Evolutionary conservation across 2,888 invertebrate genomes (phyloP), one percentile per base, ranked within the genome.

Genomic region (Perithous albicinctus): DNA sequence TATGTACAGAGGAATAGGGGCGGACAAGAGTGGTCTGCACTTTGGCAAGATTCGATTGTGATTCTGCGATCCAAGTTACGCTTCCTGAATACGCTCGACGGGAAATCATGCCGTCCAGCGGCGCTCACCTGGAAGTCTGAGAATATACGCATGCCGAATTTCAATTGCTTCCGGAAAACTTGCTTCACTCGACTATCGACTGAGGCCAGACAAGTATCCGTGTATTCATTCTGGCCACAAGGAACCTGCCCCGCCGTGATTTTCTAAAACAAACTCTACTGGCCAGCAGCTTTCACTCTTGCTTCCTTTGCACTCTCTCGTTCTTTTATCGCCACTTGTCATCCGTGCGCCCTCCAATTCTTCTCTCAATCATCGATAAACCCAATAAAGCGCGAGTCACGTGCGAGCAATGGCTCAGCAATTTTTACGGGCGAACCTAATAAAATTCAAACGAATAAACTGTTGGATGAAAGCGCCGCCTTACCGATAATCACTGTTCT

Each of bases 91-190:
- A 82, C 78, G 70, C 75, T 69, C 74, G 69, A 78, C 63, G 64
- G 32, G 76, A 82, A 82, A 79, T 82, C 72, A 82, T 79, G 76
- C 75, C 64, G 69, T 80, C 79, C 72, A 66, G 81, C 74, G 78
- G 83, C 80, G 80, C 75, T 79, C 82, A 75, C 84, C 82, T 86
- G 82, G 78, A 82, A 83, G 80, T 78, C 77, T 75, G 76, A 75
- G 75, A 82, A 78, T 78, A 75, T 83, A 85, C 88, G 87, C 85
- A 85, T 84, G 84, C 84, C 83, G 87, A 86, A 87, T 87, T 86
- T 86, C 87, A 87, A 87, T 86, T 84, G 83, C 43, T 74, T 78
- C 63, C 54, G 74, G 35, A 26, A 35, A 73, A 78, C 63, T 32
- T 46, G 59, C 23, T 35, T 8, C 18, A 38, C 54, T 29, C 20